These are phyloP conservation scores for Augiades crinisus DNA, from an alignment of 2,888 invertebrate genomes.

Conservation along the genomic window DNA sequence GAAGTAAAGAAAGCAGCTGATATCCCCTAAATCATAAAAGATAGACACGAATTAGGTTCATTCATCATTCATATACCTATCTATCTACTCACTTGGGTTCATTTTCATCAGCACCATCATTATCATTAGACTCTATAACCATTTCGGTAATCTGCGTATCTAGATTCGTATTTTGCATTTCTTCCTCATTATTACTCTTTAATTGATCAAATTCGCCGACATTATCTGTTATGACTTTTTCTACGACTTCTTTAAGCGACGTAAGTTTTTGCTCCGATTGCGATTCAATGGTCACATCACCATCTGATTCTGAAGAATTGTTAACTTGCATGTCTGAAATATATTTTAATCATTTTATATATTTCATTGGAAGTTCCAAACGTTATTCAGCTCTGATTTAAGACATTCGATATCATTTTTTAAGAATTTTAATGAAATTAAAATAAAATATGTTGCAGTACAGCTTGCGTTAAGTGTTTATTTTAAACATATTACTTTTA, in stretches of 20 bases:
- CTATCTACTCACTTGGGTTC: conserved; percentile 6
- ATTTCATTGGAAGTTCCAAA: too few species aligned
- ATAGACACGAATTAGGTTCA: too few species aligned
- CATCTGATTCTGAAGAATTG: background rate
- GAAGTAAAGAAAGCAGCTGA: too few species aligned
- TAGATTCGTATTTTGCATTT: conserved; percentile 19
- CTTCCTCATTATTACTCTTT: conserved; percentile 9
- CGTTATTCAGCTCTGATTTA: too few species aligned
- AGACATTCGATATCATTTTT: too few species aligned
- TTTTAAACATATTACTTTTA: too few species aligned
- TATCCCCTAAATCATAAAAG: too few species aligned
- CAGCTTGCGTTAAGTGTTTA: too few species aligned
- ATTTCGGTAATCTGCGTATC: conserved; percentile 22
- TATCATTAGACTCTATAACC: conserved; percentile 5
- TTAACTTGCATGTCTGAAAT: conserved; percentile 8
- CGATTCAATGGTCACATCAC: background rate
- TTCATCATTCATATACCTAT: background rate
- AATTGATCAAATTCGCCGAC: conserved; percentile 29
- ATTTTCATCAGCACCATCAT: background rate
- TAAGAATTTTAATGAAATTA: too few species aligned
- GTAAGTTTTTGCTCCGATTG: conserved; percentile 44
- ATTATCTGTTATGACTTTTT: conserved; percentile 49
- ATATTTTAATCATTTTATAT: too few species aligned
- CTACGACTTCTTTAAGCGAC: conserved; percentile 57
- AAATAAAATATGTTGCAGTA: too few species aligned